Conservation (phyloP, 2,113 vertebrate genomes). For the Trematocara macrostoma region DNA sequence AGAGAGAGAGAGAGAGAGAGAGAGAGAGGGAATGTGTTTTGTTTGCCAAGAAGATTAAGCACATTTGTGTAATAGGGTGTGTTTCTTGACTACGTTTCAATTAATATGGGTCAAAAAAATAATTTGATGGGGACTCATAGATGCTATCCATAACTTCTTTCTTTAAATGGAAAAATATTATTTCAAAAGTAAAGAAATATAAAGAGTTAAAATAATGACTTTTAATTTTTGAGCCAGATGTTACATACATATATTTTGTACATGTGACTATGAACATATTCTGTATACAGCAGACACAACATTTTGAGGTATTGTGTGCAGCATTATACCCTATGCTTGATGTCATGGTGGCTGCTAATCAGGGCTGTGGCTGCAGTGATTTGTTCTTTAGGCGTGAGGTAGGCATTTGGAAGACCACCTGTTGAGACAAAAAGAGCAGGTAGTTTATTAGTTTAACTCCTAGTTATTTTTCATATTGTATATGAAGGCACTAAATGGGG, state of each 20-base stretch:
- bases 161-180: neutral
- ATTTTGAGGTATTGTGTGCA: neutral
- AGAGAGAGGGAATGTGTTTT: constrained; percentile 25
- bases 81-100: neutral
- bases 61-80: neutral
- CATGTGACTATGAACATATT: neutral
- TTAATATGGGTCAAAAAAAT: neutral
- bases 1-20: neutral
- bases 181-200: neutral
- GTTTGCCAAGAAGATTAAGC: constrained; percentile 25
- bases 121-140: neutral
- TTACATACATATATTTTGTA: neutral
- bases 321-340: constrained; percentile 68
- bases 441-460: neutral
- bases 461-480: neutral
- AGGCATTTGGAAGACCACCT: constrained; percentile 73
- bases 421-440: neutral
- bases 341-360: constrained; percentile 73
- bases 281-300: neutral
- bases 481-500: neutral
- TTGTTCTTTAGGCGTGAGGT: constrained; percentile 71
- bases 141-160: neutral
- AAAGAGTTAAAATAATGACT: neutral
- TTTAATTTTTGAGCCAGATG: neutral
- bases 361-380: constrained; percentile 70